Evolutionary conservation across 2,113 vertebrate species (phyloP).

Genomic region (Mohoua ochrocephala): DNA sequence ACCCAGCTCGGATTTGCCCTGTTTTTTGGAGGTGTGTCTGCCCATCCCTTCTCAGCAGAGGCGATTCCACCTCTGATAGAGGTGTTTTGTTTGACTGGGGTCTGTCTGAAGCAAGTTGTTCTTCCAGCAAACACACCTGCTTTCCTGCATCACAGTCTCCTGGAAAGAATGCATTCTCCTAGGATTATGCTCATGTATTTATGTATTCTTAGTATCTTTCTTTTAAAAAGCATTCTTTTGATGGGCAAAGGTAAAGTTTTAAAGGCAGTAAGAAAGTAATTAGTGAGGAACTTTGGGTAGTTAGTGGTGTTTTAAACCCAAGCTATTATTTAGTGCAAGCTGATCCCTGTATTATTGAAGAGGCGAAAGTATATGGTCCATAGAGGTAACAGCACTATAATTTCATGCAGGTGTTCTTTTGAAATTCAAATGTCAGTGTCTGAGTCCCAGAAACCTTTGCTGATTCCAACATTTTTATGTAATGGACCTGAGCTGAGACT

Average conservation of each 20-base stretch:
- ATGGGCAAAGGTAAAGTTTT: not conserved
- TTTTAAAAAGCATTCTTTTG: not conserved
- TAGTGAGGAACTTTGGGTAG: not conserved
- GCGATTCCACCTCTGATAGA: not conserved
- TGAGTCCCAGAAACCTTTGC: not conserved
- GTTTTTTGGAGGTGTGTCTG: not conserved
- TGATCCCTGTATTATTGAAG: not conserved
- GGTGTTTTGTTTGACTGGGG: not conserved
- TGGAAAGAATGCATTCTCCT: not conserved
- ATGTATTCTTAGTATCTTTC: not conserved
- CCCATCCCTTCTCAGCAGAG: not conserved
- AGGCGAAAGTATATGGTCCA: not conserved
- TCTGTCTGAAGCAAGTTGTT: not conserved
- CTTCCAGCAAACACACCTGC: not conserved
- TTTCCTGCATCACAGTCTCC: not conserved
- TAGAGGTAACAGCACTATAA: not conserved
- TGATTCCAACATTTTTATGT: not conserved
- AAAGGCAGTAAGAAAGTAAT: not conserved
- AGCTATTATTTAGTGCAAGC: not conserved
- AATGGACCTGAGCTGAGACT: not conserved
- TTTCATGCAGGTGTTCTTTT: constrained; percentile 17
- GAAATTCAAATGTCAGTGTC: constrained; percentile 8
- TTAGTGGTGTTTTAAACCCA: not conserved
- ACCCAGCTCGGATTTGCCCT: not conserved
- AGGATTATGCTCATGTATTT: not conserved